Base-by-base conservation (phyloP, 2,797 vertebrate species). In the Spea hammondii region DNA sequence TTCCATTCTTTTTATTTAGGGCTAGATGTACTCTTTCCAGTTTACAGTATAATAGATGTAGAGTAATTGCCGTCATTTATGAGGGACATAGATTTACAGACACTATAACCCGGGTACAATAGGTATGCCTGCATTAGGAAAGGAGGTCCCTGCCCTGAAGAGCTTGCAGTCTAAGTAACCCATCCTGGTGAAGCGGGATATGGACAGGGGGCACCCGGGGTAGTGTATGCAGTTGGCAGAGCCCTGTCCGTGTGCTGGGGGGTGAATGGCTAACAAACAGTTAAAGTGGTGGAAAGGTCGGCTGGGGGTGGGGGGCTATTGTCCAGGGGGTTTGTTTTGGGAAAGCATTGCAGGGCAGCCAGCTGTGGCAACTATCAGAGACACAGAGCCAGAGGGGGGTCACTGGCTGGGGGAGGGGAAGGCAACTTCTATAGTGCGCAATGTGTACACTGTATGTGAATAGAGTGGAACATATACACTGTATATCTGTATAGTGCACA, bases 331-430 rank as follows among this genome's bases (percentile, higher is more conserved):
- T 46, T 47, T 51, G 49, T 51, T 60, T 74, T 45, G 47, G 72
- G 48, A 51, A 47, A 45, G 72, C 32, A 8, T 51, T 66, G 14
- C 51, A 11, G 10, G 59, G 46, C n/a, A 13, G 57, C n/a, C 69
- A 72, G 60, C 60, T 55, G 51, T 65, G 70, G 77, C 10, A 49
- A 57, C 8, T 47, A 50, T 51, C 8, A 50, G 4, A 47, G 12
- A 14, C 48, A 48, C 10, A 10, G 6, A 48, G 11, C 7, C n/a
- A 84, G 83, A 68, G 82, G 84, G 88, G 45, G 65, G 4, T 59
- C 2, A 51, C 17, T 12, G 60, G 47, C 6, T 54, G 14, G 60
- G 32, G 70, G 54, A 60, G 14, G 53, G 59, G 60, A 60, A 45
- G 66, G 67, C 4, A 49, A 68, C 11, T 14, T 32, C 60, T 64